phyloP scores from a whole-genome alignment of 2,888 invertebrate genomes.

The Polyommatus iphigenia region DNA sequence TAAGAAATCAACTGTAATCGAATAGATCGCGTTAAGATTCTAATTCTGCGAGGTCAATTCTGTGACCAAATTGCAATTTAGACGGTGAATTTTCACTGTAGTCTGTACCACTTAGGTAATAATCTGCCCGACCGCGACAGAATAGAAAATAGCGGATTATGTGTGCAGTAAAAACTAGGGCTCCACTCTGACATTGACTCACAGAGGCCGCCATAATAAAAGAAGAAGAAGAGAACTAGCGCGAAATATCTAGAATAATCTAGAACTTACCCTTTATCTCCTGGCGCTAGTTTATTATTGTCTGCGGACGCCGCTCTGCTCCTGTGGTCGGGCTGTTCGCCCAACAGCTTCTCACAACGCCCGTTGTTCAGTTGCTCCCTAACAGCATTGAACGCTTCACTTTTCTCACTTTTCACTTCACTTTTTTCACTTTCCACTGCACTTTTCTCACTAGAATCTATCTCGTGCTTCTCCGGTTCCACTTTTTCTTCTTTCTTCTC shows the following conservation, averaged over 20 bases:
- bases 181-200: not conserved
- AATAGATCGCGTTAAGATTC: not conserved
- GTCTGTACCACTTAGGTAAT: not conserved
- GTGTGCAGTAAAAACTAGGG: not conserved
- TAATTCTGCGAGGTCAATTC: not conserved
- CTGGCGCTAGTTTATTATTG: conserved; percentile 79
- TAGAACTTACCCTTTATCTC: conserved; percentile 79
- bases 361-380: conserved; percentile 82
- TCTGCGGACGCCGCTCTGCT: conserved; percentile 82
- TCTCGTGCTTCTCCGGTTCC: conserved; percentile 67
- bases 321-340: conserved; percentile 81
- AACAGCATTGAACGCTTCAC: conserved; percentile 69
- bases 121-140: too few relatives aligned
- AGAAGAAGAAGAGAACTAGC: not conserved
- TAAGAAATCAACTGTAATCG: too few relatives aligned
- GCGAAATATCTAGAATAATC: not conserved
- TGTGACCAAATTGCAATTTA: not conserved
- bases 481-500: conserved; percentile 56
- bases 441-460: conserved; percentile 71
- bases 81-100: not conserved
- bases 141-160: too few relatives aligned
- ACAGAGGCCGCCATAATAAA: too few relatives aligned
- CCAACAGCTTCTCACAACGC: conserved; percentile 86
- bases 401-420: conserved; percentile 68
- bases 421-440: conserved; percentile 56